Evolutionary conservation across 2,113 vertebrate genomes (phyloP), one percentile per base, ranked within the genome.

Genomic region (Elanoides forficatus): DNA sequence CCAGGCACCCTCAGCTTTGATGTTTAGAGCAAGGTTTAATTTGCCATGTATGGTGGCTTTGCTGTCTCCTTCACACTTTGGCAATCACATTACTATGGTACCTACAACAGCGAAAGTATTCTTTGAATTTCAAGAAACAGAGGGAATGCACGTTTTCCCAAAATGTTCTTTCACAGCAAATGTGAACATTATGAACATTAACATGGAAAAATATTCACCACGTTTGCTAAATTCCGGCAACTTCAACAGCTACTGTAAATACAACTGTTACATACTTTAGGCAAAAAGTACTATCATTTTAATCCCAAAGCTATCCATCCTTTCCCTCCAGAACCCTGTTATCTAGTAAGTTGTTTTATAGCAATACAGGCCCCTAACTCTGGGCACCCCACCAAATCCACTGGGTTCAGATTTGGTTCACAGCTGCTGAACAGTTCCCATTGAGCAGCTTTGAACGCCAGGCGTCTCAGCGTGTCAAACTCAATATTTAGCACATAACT

Each of bases 81-180:
- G 38, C 58, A 65, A 73, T 42, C 15, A 20, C 79, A 58, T 48
- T 52, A 45, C 27, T 42, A 32, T 2, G 29, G 52, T 15, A 48
- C 13, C 17, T 26, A 67, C 21, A 42, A 72, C 12, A 62, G 22
- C 8, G 11, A 22, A 62, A 48, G 27, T 4, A n/a, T 7, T 42
- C 17, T 60, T 56, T 63, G 18, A 22, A 83, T 63, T 50, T 43
- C 48, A 67, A 88, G 58, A 47, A 85, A 75, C 15, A 71, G 40
- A 1, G 13, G 23, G 20, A 90, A 62, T 0, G 1, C 10, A 2
- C 2, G 0, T 48, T 90, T 89, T 60, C 32, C 30, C 29, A n/a
- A 56, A 63, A 5, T 5, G 10, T 13, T 67, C 8, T 56, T 81
- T 60, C 68, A 68, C 12, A 53, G 52, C 34, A 75, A 68, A 58